A percentile compares a stretch with the other conserved stretches of the same genome.
Evolutionary conservation across 1,140 invertebrate species (phyloP).

Genomic region (Eriocheir sinensis): DNA sequence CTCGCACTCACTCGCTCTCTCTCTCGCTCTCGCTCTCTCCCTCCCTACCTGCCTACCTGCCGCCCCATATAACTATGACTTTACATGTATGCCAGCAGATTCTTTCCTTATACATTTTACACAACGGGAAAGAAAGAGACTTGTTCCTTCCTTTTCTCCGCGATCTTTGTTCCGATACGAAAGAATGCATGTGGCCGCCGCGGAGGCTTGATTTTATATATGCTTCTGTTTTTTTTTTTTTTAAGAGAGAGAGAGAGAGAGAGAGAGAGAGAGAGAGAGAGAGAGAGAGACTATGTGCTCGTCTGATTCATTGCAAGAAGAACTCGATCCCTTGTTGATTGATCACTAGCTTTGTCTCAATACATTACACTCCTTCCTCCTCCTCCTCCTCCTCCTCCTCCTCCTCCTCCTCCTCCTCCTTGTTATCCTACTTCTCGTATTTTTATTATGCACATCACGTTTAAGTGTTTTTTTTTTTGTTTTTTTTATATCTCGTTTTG

Average conservation of each 20-base stretch:
- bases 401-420: neutral
- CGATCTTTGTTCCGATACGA: too few relatives aligned
- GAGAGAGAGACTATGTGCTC: neutral
- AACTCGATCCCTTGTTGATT: conserved; percentile 31
- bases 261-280: conserved; percentile 51
- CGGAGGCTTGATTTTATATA: too few relatives aligned
- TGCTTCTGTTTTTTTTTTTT: too few relatives aligned
- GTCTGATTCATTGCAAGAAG: conserved; percentile 38
- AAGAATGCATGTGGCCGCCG: too few relatives aligned
- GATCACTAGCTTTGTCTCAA: neutral
- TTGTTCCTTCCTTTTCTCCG: too few relatives aligned
- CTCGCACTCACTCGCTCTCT: too few relatives aligned
- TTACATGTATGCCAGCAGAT: neutral
- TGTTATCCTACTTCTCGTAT: neutral
- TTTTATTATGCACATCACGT: neutral
- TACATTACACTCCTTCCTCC: neutral
- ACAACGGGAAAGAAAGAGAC: too few relatives aligned
- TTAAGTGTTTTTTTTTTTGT: neutral
- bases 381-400: neutral
- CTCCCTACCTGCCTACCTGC: neutral
- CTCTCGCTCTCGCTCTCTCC: neutral
- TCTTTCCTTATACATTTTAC: neutral
- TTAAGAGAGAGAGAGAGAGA: conserved; percentile 51
- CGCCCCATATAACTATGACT: neutral
- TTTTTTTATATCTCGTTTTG: neutral